These are phyloP conservation scores for Bubo bubo DNA, from an alignment of 2,113 vertebrate genomes.

Conservation along the genomic window DNA sequence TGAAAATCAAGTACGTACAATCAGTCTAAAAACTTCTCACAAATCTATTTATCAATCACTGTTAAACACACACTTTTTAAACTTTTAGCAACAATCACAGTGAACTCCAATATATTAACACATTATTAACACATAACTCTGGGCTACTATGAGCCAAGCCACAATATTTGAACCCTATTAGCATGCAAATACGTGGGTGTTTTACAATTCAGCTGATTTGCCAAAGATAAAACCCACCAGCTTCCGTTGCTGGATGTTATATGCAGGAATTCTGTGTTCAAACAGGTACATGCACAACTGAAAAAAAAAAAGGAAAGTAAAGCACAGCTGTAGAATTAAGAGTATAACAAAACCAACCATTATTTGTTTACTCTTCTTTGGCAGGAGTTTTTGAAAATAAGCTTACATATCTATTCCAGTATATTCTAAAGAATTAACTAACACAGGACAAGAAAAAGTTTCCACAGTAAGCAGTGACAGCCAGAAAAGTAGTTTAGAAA, in stretches of 20 bases:
- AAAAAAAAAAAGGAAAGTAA: neutral
- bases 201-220: neutral
- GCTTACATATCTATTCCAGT: neutral
- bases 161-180: neutral
- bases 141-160: neutral
- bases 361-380: neutral
- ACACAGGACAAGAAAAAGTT: neutral
- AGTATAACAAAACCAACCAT: neutral
- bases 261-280: conserved; percentile 37
- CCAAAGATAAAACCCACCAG: conserved; percentile 49
- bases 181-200: neutral
- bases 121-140: neutral
- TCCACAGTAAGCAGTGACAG: neutral
- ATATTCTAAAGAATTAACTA: neutral
- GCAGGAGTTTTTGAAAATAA: neutral
- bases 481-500: neutral
- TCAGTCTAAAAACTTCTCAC: neutral
- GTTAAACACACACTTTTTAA: neutral
- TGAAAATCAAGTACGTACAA: neutral
- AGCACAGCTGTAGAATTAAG: neutral
- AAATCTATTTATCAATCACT: neutral
- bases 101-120: neutral
- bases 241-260: conserved; percentile 28
- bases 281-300: conserved; percentile 51
- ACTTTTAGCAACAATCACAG: neutral